These are phyloP conservation scores for Piprites chloris DNA, from an alignment of 2,113 vertebrate genomes.

Conservation along the genomic window DNA sequence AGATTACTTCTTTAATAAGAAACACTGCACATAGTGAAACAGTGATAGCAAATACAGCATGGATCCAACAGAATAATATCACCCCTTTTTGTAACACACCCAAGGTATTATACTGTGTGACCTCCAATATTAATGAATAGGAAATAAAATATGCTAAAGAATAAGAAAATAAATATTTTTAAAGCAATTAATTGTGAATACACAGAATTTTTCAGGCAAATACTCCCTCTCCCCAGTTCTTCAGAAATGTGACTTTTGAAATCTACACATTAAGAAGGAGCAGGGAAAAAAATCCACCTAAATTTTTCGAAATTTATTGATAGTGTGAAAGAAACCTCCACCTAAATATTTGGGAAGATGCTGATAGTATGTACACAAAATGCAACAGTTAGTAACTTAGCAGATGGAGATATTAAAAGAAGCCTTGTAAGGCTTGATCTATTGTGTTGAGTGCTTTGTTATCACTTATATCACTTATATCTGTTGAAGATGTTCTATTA, in stretches of 20 bases:
- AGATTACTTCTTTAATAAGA: not conserved
- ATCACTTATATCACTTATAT: not conserved
- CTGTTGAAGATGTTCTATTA: not conserved
- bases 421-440: not conserved
- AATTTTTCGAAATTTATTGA: not conserved
- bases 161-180: not conserved
- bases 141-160: not conserved
- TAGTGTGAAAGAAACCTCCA: not conserved
- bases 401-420: not conserved
- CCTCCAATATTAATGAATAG: not conserved
- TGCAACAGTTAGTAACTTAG: not conserved
- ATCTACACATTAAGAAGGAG: not conserved
- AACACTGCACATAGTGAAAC: not conserved
- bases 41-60: not conserved
- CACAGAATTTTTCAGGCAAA: not conserved
- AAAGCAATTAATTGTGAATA: not conserved
- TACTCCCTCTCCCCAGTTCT: rapidly evolving
- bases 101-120: not conserved
- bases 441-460: not conserved
- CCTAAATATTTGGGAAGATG: not conserved
- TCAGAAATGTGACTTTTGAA: not conserved
- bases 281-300: not conserved
- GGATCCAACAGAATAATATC: not conserved
- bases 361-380: not conserved
- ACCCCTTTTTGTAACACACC: not conserved